Conservation (phyloP, 2,113 vertebrate genomes). For the Eira barbara region DNA sequence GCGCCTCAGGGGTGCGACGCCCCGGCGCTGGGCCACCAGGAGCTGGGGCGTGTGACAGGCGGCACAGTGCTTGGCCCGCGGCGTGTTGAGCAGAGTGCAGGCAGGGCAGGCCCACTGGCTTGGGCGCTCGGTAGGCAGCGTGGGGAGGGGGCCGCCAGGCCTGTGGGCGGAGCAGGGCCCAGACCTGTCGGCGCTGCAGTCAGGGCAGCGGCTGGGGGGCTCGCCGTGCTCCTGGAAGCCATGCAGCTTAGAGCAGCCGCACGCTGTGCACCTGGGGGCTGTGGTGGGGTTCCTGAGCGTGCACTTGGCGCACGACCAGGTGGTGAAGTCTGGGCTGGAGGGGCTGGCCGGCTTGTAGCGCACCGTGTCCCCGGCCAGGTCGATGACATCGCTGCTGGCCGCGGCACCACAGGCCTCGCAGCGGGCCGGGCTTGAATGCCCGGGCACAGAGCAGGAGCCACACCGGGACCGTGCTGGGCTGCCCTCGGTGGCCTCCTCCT, state of each 20-base stretch:
- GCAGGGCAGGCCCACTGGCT: conserved; percentile 94
- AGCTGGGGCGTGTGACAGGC: conserved; percentile 96
- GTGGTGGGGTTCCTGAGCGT: conserved; percentile 93
- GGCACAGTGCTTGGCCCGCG: conserved; percentile 91
- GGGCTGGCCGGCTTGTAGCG: conserved; percentile 94
- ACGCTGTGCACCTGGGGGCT: conserved; percentile 90
- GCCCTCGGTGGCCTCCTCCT: conserved; percentile 87
- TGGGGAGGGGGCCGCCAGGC: conserved; percentile 80
- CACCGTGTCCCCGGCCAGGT: conserved; percentile 91
- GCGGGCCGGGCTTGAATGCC: conserved; percentile 65
- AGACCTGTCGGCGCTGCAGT: conserved; percentile 79
- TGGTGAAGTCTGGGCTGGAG: conserved; percentile 96
- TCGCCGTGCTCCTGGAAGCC: conserved; percentile 93
- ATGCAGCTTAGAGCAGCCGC: conserved; percentile 95
- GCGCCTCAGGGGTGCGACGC: conserved; percentile 88
- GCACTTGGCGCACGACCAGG: conserved; percentile 96
- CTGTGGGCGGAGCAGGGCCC: conserved; percentile 79
- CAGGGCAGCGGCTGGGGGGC: conserved; percentile 76
- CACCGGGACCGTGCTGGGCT: conserved; percentile 79
- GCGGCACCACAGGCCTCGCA: conserved; percentile 87
- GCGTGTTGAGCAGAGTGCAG: conserved; percentile 94
- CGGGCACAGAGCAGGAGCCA: conserved; percentile 84
- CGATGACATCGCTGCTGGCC: conserved; percentile 87
- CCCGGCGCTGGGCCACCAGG: conserved; percentile 88
- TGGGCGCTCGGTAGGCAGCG: conserved; percentile 54